Conservation (phyloP, 2,113 vertebrate species). For the Petrocephalus microphthalmus region DNA sequence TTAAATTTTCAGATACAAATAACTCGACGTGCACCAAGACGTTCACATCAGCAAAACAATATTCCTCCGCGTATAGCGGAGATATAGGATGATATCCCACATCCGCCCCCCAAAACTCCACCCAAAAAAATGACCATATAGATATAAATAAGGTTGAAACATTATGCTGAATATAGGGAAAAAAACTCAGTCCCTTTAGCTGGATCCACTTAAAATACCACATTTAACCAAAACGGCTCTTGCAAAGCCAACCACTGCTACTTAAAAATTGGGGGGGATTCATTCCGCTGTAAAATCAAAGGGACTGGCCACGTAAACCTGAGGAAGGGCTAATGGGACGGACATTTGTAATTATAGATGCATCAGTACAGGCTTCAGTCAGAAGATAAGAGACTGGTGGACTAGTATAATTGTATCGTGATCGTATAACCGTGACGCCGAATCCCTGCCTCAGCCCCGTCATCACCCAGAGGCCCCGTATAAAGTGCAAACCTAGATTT, state of each 20-base stretch:
- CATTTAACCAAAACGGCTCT: not conserved
- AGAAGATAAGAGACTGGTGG: not conserved
- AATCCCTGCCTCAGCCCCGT: not conserved
- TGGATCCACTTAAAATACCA: not conserved
- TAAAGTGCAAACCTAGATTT: not conserved
- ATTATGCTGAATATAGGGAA: not conserved
- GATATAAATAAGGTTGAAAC: not conserved
- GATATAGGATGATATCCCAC: not conserved
- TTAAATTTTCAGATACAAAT: not conserved
- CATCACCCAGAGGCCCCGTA: not conserved
- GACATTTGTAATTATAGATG: not conserved
- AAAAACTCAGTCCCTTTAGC: not conserved
- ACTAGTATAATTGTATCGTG: not conserved
- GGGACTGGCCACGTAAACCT: not conserved
- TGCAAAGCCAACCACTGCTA: not conserved
- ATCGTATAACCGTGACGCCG: not conserved
- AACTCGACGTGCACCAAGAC: not conserved
- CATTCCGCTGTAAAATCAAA: slow-evolving; percentile 1
- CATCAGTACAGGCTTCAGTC: not conserved
- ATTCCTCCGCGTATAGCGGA: not conserved
- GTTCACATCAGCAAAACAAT: not conserved
- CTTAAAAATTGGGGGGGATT: not conserved
- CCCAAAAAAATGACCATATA: not conserved
- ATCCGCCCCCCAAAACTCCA: not conserved
- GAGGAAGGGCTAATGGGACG: not conserved